A percentile compares a stretch with the other conserved stretches of the same genome.
phyloP scores from a whole-genome alignment of 1,140 invertebrate species.

The Rhyacophila brunnea region DNA sequence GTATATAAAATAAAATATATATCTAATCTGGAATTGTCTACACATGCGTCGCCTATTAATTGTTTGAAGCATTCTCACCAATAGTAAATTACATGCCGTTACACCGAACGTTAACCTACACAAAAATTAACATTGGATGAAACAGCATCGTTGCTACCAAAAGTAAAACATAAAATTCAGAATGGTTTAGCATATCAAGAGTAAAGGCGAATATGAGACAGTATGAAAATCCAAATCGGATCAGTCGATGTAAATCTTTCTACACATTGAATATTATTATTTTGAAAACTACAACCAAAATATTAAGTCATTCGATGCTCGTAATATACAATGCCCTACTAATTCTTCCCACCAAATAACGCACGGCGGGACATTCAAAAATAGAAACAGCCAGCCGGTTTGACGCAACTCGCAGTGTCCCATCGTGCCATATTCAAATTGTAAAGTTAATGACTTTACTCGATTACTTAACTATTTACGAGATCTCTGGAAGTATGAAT shows the following conservation, averaged over 20 bases:
- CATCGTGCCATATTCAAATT: not conserved
- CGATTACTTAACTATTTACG: constrained; percentile 30
- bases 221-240: too few species aligned
- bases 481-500: constrained; percentile 36
- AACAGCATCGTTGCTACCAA: too few species aligned
- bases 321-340: constrained; percentile 18
- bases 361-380: too few species aligned
- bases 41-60: not conserved
- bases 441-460: not conserved
- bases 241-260: too few species aligned
- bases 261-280: not conserved
- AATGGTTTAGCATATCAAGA: too few species aligned
- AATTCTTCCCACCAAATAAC: not conserved
- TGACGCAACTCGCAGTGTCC: too few species aligned
- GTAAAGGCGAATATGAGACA: not conserved
- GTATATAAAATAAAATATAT: constrained; percentile 19
- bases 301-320: constrained; percentile 12
- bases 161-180: too few species aligned
- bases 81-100: too few species aligned
- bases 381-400: too few species aligned
- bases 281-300: constrained; percentile 1
- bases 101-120: too few species aligned
- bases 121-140: too few species aligned
- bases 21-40: constrained; percentile 4
- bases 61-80: too few species aligned